Evolutionary conservation across 2,113 vertebrate genomes (phyloP).

Genomic region (Anser cygnoides): DNA sequence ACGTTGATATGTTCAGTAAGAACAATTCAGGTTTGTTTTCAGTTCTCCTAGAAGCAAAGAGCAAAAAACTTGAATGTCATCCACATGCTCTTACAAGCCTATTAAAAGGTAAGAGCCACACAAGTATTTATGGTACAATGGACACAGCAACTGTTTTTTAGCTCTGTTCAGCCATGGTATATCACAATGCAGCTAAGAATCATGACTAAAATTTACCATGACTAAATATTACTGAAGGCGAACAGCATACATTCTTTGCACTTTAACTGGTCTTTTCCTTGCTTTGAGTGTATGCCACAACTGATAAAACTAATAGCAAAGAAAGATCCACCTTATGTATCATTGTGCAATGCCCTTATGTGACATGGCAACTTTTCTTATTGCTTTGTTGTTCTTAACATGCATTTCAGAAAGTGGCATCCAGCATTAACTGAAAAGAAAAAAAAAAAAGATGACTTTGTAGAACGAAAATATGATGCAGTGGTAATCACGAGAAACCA

Average conservation of each 20-base stretch:
- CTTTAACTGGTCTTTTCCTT: background rate
- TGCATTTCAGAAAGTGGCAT: conserved; percentile 50
- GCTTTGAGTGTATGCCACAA: background rate
- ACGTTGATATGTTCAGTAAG: background rate
- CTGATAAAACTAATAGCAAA: background rate
- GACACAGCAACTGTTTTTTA: background rate
- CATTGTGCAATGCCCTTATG: background rate
- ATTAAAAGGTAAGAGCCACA: background rate
- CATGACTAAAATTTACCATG: background rate
- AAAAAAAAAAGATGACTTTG: conserved; percentile 18
- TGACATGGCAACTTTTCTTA: conserved; percentile 19
- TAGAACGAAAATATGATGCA: conserved; percentile 5
- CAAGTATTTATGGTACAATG: background rate
- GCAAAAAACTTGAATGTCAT: background rate
- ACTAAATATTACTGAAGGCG: background rate
- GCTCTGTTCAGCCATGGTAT: background rate
- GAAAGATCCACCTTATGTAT: background rate
- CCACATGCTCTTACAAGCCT: background rate
- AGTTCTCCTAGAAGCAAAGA: background rate
- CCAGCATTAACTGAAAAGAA: background rate
- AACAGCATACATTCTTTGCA: background rate
- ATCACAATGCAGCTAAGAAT: background rate
- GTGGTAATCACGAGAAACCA: conserved; percentile 41
- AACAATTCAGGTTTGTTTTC: background rate
- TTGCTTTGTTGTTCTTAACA: conserved; percentile 34